Conservation (phyloP, 2,113 vertebrate species). For the Leptobrachium ailaonicum region DNA sequence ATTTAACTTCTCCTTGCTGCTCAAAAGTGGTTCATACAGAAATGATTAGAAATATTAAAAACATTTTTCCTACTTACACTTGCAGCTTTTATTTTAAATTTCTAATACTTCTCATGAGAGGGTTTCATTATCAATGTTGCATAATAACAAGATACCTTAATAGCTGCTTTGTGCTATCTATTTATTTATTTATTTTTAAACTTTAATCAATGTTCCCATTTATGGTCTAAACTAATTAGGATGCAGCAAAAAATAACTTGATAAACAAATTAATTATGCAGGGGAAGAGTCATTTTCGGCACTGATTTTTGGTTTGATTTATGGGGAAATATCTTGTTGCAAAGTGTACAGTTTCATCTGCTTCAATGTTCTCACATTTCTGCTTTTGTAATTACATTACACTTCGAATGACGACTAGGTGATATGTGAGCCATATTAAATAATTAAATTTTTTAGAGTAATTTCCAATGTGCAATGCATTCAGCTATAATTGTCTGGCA, state of each 20-base stretch:
- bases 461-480: background rate
- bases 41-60: no score
- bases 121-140: background rate
- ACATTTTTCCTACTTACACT: background rate
- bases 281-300: background rate
- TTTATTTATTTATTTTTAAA: background rate
- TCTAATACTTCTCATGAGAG: background rate
- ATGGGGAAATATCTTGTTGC: background rate
- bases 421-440: constrained; percentile 1
- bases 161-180: background rate
- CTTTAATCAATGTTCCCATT: background rate
- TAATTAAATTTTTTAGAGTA: background rate
- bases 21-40: no score
- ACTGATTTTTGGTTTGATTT: background rate
- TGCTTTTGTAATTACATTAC: background rate
- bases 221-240: background rate
- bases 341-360: background rate
- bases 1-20: no score
- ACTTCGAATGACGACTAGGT: background rate
- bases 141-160: background rate
- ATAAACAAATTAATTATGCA: background rate
- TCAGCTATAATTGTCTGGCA: background rate
- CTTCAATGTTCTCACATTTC: background rate
- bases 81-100: background rate
- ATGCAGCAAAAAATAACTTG: background rate